Evolutionary conservation across 1,140 invertebrate species (phyloP), one percentile per base, ranked within the genome.

Genomic region (Pseudachorutes palmiensis): DNA sequence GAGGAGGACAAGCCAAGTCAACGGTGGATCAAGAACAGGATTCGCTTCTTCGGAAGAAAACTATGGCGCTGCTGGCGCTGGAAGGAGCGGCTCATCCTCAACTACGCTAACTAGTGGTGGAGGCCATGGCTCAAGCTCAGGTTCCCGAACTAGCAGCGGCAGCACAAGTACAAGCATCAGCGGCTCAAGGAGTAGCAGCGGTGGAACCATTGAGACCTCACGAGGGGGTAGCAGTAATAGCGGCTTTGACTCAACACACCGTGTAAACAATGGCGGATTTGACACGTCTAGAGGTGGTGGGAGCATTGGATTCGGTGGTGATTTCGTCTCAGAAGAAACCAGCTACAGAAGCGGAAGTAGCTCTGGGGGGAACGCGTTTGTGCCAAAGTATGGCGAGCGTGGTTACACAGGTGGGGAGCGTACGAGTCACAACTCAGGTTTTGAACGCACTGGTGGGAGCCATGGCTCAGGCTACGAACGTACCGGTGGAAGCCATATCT

Each of bases 11-110:
- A 65, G 60, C 31, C 9, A 36, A 24, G 31, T 24, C 48, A 33
- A 64, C 5, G 55, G 73, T 14, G 63, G 57, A 30, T 29, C 31
- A 19, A 41, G 36, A 14, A 66, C 62, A 22, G 59, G 57, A 2
- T 67, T 2, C 31, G 12, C 16, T 22, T 60, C 58, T 9, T 24
- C 22, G 2, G 58, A 30, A 60, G 58, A 30, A 32, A 32, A 30
- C 30, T 45, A 30, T 41, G 29, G 3, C n/a, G 5, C 41, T 29
- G 49, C 49, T 5, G 31, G 28, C 22, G 9, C 32, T 29, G 65
- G 63, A 55, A 33, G 61, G 60, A 1, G 24, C 16, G 62, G 57
- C 22, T 63, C 3, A 22, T 14, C 24, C 12, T 9, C 26, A 14
- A 31, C 2, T 60, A 31, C 59, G 3, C 29, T 41, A 30, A 28